These are phyloP conservation scores for Forbesichthys papilliferus DNA, from an alignment of 2,113 vertebrate species.

Conservation along the genomic window DNA sequence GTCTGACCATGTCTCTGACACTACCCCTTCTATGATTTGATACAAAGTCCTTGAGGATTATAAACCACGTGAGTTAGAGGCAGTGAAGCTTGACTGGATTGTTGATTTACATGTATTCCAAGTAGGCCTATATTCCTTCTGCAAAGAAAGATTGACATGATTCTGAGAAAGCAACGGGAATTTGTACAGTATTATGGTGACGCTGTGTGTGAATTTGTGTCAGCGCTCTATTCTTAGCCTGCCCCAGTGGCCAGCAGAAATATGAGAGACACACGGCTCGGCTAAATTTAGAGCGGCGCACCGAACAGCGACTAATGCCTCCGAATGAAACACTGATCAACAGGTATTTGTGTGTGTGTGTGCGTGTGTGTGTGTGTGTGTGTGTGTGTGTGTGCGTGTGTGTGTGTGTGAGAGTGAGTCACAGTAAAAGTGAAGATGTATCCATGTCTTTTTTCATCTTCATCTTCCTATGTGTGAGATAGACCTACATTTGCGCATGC, in stretches of 20 bases:
- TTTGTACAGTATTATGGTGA: background rate
- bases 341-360: conserved; percentile 34
- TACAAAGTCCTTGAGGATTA: background rate
- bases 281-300: conserved; percentile 62
- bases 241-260: conserved; percentile 60
- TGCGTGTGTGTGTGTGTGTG: conserved; percentile 1
- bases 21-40: background rate
- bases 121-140: background rate
- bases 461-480: too few relatives aligned
- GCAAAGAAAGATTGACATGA: background rate
- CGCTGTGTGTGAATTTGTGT: conserved; percentile 58
- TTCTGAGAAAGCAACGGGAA: background rate
- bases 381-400: conserved; percentile 14
- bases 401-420: background rate
- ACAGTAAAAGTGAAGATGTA: too few relatives aligned
- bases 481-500: too few relatives aligned
- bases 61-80: background rate
- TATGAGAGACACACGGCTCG: conserved; percentile 52
- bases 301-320: conserved; percentile 32
- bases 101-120: background rate
- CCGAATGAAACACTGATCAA: conserved; percentile 6
- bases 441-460: too few relatives aligned
- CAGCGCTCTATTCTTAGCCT: conserved; percentile 62
- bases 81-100: background rate
- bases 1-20: background rate